Conservation (phyloP, 2,113 vertebrate species). For the Paradoxurus hermaphroditus region DNA sequence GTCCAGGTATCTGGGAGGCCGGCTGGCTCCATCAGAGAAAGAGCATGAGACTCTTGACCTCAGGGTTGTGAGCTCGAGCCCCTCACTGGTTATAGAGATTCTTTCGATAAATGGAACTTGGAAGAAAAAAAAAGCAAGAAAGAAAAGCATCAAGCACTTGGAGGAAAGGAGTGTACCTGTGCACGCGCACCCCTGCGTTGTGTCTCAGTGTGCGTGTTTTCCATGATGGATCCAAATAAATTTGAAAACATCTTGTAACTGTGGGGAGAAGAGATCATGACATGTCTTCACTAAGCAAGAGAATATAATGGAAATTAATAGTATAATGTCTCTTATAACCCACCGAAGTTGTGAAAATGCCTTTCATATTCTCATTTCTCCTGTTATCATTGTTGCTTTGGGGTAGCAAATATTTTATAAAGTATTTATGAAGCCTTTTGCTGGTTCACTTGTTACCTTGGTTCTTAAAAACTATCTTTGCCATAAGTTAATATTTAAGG, state of each 20-base stretch:
- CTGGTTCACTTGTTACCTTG: not conserved
- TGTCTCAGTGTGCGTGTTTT: not conserved
- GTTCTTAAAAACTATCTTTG: not conserved
- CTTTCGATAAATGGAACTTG: not conserved
- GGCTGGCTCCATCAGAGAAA: not conserved
- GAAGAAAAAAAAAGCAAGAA: not conserved
- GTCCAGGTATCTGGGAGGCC: accelerated
- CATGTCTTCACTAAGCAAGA: not conserved
- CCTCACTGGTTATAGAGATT: not conserved
- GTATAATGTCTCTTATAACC: not conserved
- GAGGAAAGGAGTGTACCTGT: not conserved
- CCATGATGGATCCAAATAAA: not conserved
- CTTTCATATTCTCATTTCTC: not conserved
- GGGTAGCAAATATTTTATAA: not conserved
- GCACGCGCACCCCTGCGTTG: not conserved
- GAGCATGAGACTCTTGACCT: not conserved
- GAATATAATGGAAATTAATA: not conserved
- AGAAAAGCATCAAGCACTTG: not conserved
- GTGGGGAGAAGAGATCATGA: not conserved
- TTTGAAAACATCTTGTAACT: not conserved
- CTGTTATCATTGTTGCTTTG: not conserved
- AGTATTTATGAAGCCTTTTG: not conserved
- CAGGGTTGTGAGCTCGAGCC: not conserved
- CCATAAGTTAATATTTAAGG: not conserved
- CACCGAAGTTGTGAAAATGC: not conserved